Percentiles rank a stretch among this genome's conserved stretches.
Conservation (phyloP, 2,888 invertebrate species). For the Ichneumon xanthorius region DNA sequence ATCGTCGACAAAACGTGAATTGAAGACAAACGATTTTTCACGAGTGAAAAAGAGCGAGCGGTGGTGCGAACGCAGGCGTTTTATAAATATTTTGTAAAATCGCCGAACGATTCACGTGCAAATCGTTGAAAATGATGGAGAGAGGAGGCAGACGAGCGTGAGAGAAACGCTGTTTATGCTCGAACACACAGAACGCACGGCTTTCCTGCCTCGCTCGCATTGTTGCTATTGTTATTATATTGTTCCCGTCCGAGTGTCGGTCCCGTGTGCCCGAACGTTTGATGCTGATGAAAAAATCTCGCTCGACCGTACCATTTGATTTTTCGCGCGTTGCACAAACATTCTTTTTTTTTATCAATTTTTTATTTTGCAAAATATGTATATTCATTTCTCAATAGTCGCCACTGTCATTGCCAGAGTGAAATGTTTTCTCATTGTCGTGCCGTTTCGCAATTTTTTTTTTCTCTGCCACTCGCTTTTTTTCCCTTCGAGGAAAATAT, state of each 20-base stretch:
- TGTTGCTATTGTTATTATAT: conserved; percentile 40
- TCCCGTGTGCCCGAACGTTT: conserved; percentile 1
- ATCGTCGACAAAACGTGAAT: no score
- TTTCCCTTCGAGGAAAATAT: not conserved
- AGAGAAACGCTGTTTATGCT: conserved; percentile 29
- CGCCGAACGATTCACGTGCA: conserved; percentile 1
- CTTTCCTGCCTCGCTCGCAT: conserved; percentile 3
- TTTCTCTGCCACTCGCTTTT: not conserved
- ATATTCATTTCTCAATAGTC: not conserved
- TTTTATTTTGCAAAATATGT: not conserved
- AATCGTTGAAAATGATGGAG: not conserved
- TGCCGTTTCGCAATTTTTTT: not conserved
- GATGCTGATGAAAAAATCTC: not conserved
- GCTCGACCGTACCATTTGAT: conserved; percentile 35
- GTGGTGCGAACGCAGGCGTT: not conserved
- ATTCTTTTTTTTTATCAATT: not conserved
- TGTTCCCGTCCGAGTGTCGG: conserved; percentile 5
- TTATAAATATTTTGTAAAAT: not conserved
- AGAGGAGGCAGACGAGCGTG: not conserved
- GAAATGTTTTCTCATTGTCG: not conserved
- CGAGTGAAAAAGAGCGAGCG: no score
- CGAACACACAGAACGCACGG: conserved; percentile 4
- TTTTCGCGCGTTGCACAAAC: conserved; percentile 39
- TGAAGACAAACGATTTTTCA: no score
- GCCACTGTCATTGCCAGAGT: not conserved